Evolutionary conservation across 2,113 vertebrate genomes (phyloP).

Genomic region (Plestiodon gilberti): DNA sequence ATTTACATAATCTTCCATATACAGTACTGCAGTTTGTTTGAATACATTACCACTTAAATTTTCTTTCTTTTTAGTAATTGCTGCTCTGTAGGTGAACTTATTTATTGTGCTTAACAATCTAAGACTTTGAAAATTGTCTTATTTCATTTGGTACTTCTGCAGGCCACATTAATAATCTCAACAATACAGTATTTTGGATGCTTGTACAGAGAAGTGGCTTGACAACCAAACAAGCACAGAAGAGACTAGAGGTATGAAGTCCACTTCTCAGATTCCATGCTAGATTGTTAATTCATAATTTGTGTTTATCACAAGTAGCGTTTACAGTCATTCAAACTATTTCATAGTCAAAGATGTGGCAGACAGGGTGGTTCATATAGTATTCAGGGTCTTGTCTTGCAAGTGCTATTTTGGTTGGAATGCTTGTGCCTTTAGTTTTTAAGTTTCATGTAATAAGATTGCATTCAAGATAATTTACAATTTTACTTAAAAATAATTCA

Average conservation of each 20-base stretch:
- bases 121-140: not conserved
- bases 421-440: not conserved
- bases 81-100: not conserved
- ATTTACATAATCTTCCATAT: not conserved
- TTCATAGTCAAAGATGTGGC: not conserved
- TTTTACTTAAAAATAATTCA: no score
- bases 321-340: not conserved
- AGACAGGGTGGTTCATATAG: not conserved
- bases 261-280: not conserved
- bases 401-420: not conserved
- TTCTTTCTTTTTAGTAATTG: not conserved
- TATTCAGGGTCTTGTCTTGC: not conserved
- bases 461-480: no score
- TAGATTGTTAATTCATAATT: not conserved
- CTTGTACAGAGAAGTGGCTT: slow-evolving; percentile 90
- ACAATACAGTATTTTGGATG: slow-evolving; percentile 96
- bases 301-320: not conserved
- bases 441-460: not conserved
- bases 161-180: slow-evolving; percentile 98
- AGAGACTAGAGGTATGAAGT: slow-evolving; percentile 84
- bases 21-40: not conserved
- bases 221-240: slow-evolving; percentile 87
- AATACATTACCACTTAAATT: not conserved
- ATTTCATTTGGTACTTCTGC: slow-evolving; percentile 19
- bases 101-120: not conserved